These are phyloP conservation scores for Mohoua ochrocephala DNA, from an alignment of 2,113 vertebrate species.

Conservation along the genomic window DNA sequence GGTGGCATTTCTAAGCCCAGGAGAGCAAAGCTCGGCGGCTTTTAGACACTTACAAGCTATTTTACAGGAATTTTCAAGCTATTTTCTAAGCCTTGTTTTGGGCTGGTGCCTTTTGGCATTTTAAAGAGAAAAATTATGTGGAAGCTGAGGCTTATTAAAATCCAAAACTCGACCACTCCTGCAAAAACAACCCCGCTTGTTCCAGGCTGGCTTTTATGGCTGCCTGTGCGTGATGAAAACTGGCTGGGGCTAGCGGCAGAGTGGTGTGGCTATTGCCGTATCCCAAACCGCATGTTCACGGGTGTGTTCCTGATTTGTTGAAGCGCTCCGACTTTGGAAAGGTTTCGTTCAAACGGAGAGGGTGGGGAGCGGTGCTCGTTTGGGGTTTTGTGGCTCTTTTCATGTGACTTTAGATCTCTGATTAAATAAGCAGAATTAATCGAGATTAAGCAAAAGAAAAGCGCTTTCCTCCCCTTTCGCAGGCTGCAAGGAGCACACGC, in stretches of 20 bases:
- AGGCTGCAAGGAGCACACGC: neutral
- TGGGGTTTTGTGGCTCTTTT: neutral
- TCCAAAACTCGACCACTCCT: conserved; percentile 38
- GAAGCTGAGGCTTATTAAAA: conserved; percentile 66
- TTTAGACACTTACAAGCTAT: conserved; percentile 36
- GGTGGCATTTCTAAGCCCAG: neutral
- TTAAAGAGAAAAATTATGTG: conserved; percentile 45
- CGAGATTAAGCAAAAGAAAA: neutral
- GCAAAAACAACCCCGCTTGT: conserved; percentile 20
- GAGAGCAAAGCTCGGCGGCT: neutral
- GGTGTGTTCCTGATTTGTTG: conserved; percentile 25
- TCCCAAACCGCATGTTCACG: conserved; percentile 51
- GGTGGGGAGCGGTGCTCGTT: fast-evolving
- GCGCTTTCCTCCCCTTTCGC: neutral
- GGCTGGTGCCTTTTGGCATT: conserved; percentile 47
- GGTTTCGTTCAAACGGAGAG: neutral
- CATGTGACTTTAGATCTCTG: neutral
- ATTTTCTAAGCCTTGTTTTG: conserved; percentile 33
- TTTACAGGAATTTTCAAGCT: conserved; percentile 32
- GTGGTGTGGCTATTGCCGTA: neutral
- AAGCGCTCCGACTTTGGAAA: neutral
- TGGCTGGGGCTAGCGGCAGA: neutral
- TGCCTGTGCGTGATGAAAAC: conserved; percentile 2
- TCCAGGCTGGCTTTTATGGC: conserved; percentile 39
- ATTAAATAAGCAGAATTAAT: neutral